Base-by-base conservation (phyloP, 1,140 invertebrate species). In the Neoseiulus cucumeris region DNA sequence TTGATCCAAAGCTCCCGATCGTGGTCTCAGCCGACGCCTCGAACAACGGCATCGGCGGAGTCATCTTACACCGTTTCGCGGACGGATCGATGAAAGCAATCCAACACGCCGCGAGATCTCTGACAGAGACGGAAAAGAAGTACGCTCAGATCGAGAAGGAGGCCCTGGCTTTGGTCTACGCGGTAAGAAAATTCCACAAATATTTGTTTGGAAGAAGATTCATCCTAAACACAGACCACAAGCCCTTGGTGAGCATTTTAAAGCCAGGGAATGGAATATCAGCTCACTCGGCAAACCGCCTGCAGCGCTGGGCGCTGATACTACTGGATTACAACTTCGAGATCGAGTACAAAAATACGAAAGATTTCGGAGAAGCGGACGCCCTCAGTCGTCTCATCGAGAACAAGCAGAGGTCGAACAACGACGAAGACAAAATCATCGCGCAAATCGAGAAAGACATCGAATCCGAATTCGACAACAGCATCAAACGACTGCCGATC, bases 131-230 rank as follows among this genome's bases (percentile, higher is more conserved):
- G 9, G 78, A 83, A 69, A 68, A 70, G 66, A 76, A 77, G 17
- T 82, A 81, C 69, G 71, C 73, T 18, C 77, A 80, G 67, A 70
- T 80, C 6, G 78, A 83, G 29, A 79, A 76, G 69, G 80, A 83
- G 70, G 78, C 74, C 0, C 71, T 78, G 9, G 73, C 75, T 2
- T 74, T 81, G 39, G 68, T 79, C 42, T 79, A 72, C 72, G 77
- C 74, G 17, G 66, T 78, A 44, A 70, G 72, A 74, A 69, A 76
- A 66, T 80, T 81, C 68, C 76, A 80, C 66, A 70, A 80, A 55
- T 81, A 77, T 67, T 51, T 79, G 17, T 79, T 72, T 68, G 76
- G 75, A 7, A 51, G 73, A 6, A 66, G 71, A 18, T 77, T 80
- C 64, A 69, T 67, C 1, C 69, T 80, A 18, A 44, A 73, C 22